A percentile compares a stretch with the other conserved stretches of the same genome.
phyloP scores from a whole-genome alignment of 2,113 vertebrate species.

The Pterocles orientalis region DNA sequence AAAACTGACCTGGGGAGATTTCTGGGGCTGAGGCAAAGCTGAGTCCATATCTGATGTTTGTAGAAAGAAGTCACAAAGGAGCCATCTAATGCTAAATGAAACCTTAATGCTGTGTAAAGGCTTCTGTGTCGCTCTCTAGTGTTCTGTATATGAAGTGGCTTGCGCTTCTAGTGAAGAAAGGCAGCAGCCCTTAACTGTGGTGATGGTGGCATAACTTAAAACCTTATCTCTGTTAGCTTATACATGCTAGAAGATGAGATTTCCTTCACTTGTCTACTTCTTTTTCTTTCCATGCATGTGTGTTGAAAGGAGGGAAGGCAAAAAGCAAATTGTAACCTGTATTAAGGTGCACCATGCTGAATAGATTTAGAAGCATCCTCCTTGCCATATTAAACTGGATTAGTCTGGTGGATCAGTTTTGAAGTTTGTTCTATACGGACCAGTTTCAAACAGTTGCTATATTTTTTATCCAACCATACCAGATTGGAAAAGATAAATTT shows the following conservation, averaged over 20 bases:
- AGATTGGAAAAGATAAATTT: background rate
- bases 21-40: rapidly evolving
- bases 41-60: background rate
- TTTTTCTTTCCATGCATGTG: background rate
- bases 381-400: background rate
- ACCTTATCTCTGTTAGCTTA: background rate
- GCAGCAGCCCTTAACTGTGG: background rate
- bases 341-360: background rate
- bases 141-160: background rate
- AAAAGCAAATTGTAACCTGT: background rate
- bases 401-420: background rate
- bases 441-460: background rate
- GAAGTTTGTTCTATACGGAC: background rate
- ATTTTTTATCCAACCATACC: background rate
- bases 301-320: background rate
- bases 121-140: background rate
- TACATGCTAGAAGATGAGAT: rapidly evolving
- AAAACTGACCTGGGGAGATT: background rate
- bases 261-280: background rate
- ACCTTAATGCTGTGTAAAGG: background rate
- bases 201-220: background rate
- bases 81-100: background rate
- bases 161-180: background rate
- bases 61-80: background rate
- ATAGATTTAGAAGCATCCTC: background rate